Evolutionary conservation across 2,888 invertebrate genomes (phyloP).

Genomic region (Noctuana brunneofusca): DNA sequence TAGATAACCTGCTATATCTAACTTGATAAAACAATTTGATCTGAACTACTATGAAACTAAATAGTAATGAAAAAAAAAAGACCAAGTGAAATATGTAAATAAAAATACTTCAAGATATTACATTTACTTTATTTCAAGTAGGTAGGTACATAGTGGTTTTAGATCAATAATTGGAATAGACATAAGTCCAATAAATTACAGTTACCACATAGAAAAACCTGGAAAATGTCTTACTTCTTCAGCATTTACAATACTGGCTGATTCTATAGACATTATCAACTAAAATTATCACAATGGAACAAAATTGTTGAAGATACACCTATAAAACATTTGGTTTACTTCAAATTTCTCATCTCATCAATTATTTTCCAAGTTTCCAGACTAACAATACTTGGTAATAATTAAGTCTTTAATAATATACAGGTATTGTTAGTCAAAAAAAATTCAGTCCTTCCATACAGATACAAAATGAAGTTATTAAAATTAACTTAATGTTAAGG

Average conservation of each 20-base stretch:
- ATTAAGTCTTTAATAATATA: conserved; percentile 5
- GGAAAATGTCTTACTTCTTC: conserved; percentile 53
- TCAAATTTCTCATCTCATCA: conserved; percentile 54
- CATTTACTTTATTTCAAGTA: conserved; percentile 71
- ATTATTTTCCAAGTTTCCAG: conserved; percentile 40
- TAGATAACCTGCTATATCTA: too few relatives aligned
- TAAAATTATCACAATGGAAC: conserved; percentile 78
- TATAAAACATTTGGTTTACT: conserved; percentile 73
- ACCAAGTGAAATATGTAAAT: conserved; percentile 27
- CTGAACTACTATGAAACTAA: too few relatives aligned
- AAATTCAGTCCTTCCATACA: conserved; percentile 45
- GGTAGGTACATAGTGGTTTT: conserved; percentile 63
- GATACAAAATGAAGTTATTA: conserved; percentile 64
- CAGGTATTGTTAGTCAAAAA: conserved; percentile 36
- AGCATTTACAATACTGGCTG: conserved; percentile 65
- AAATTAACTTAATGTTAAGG: conserved; percentile 77
- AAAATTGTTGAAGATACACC: conserved; percentile 63
- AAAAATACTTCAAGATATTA: conserved; percentile 52
- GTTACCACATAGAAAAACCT: conserved; percentile 61
- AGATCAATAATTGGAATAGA: conserved; percentile 64
- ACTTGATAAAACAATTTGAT: too few relatives aligned
- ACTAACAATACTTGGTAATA: conserved; percentile 37
- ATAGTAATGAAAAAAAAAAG: not conserved
- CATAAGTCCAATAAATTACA: conserved; percentile 67
- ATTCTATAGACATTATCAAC: conserved; percentile 62